Evolutionary conservation across 2,797 vertebrate species (phyloP).

Genomic region (Hephaestus fuliginosus): DNA sequence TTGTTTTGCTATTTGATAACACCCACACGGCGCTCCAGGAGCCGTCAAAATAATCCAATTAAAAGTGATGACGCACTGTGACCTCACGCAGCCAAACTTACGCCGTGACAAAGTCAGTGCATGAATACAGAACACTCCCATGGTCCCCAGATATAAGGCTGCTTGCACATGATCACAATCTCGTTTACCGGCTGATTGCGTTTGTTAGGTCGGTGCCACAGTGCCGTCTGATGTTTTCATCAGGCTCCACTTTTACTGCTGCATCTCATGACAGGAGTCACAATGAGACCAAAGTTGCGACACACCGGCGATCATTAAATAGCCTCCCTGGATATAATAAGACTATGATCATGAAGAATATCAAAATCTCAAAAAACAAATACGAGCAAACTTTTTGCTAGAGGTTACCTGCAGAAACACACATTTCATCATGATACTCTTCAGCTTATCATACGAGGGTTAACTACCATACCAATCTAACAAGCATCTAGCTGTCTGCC

Average conservation of each 20-base stretch:
- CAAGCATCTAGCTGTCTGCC: neutral
- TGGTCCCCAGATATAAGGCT: conserved; percentile 31
- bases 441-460: neutral
- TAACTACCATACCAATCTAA: neutral
- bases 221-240: conserved; percentile 21
- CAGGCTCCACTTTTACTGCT: neutral
- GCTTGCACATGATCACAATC: conserved; percentile 35
- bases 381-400: neutral
- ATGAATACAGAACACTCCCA: neutral
- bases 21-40: conserved; percentile 32
- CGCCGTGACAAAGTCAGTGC: conserved; percentile 17
- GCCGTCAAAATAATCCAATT: conserved; percentile 64
- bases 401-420: neutral
- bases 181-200: conserved; percentile 26
- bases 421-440: neutral
- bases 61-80: conserved; percentile 49
- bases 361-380: neutral
- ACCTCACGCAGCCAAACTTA: conserved; percentile 35
- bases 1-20: neutral
- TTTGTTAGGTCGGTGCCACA: neutral
- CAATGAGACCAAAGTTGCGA: neutral
- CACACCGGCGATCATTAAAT: neutral
- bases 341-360: neutral
- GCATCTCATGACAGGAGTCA: neutral
- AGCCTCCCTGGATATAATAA: neutral